phyloP scores from a whole-genome alignment of 2,888 invertebrate species.

The Rhopalosiphum nymphaeae region DNA sequence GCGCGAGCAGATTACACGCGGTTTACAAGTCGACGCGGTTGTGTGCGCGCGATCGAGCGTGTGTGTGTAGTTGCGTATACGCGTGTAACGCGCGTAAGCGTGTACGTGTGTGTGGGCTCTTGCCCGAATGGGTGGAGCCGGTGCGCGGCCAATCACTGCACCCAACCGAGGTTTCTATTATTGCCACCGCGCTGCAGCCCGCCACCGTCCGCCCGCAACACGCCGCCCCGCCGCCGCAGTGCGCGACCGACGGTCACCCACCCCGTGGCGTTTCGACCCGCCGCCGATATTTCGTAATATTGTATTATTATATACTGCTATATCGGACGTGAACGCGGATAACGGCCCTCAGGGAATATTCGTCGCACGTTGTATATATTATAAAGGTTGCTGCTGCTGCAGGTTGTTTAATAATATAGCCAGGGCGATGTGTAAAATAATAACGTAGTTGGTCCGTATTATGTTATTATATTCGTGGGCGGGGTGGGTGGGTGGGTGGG shows the following conservation, averaged over 20 bases:
- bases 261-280: background rate
- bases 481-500: background rate
- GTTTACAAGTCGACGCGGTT: background rate
- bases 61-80: background rate
- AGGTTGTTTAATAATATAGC: background rate
- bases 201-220: background rate
- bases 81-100: background rate
- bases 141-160: slow-evolving; percentile 64
- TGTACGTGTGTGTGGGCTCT: background rate
- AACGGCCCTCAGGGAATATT: background rate
- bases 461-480: background rate
- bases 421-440: background rate
- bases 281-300: background rate
- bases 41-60: background rate
- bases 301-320: background rate
- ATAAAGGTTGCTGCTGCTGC: background rate
- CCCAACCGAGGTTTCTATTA: slow-evolving; percentile 65
- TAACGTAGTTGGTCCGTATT: background rate
- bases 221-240: background rate
- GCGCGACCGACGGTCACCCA: background rate
- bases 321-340: background rate
- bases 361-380: background rate
- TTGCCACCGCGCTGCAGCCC: slow-evolving; percentile 22
- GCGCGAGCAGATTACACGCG: background rate
- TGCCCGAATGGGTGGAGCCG: slow-evolving; percentile 56